phyloP scores from a whole-genome alignment of 2,113 vertebrate genomes.

The Piprites chloris region DNA sequence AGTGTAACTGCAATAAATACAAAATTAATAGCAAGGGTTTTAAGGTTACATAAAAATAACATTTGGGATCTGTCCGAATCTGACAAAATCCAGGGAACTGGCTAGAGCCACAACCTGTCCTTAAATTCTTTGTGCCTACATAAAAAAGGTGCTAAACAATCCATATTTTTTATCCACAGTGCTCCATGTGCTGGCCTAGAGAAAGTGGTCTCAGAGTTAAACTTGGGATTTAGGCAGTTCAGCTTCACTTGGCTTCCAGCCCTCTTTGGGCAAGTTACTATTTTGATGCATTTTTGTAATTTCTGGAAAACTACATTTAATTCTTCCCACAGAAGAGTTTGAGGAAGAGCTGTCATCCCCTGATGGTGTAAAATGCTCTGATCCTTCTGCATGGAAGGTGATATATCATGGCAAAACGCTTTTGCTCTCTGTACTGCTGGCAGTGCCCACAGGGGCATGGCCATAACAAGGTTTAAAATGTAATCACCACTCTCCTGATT shows the following conservation, averaged over 20 bases:
- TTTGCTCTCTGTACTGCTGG: not conserved
- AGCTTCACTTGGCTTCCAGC: not conserved
- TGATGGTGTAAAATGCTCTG: not conserved
- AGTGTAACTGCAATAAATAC: constrained; percentile 42
- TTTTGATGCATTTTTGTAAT: not conserved
- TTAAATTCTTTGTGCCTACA: not conserved
- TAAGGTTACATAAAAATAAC: constrained; percentile 43
- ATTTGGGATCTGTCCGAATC: constrained; percentile 24
- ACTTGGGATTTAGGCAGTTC: not conserved
- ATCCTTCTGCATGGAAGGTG: not conserved
- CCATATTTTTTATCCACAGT: not conserved
- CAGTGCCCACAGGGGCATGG: not conserved
- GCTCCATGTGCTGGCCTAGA: not conserved
- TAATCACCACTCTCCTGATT: not conserved
- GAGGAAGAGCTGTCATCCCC: not conserved
- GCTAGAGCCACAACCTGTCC: not conserved
- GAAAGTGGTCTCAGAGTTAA: not conserved
- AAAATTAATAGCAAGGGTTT: constrained; percentile 48
- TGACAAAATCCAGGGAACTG: constrained; percentile 46
- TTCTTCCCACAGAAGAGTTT: not conserved
- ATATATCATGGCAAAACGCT: not conserved
- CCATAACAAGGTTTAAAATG: not conserved
- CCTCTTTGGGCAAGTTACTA: not conserved
- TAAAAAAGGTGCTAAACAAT: not conserved
- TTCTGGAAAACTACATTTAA: not conserved